A percentile compares a stretch with the other conserved stretches of the same genome.
phyloP scores from a whole-genome alignment of 2,888 invertebrate species.

The Drosophila robusta region DNA sequence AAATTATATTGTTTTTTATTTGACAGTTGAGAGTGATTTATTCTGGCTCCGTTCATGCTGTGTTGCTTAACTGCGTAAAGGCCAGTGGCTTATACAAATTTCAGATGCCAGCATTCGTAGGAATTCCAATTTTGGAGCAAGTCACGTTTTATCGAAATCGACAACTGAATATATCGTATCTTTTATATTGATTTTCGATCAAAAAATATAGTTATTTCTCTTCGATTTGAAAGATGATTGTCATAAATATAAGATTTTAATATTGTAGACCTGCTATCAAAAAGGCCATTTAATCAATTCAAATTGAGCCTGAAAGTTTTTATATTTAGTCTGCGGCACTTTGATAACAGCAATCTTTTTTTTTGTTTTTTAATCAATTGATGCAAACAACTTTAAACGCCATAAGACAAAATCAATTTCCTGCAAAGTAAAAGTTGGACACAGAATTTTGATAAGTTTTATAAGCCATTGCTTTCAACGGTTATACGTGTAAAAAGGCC shows the following conservation, averaged over 20 bases:
- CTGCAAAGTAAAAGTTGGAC: conserved; percentile 1
- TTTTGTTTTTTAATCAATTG: neutral
- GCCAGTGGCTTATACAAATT: conserved; percentile 19
- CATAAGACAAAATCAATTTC: conserved; percentile 9
- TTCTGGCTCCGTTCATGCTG: neutral
- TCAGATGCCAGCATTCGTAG: too few species aligned
- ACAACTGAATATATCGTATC: neutral
- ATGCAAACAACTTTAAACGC: conserved; percentile 3
- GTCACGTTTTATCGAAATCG: neutral
- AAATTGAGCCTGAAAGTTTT: neutral
- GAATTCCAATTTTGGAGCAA: too few species aligned
- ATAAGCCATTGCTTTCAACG: neutral
- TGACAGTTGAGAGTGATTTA: conserved; percentile 51
- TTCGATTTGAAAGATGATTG: too few species aligned
- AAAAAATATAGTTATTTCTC: neutral
- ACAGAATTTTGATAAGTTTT: neutral
- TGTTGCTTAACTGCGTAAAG: neutral
- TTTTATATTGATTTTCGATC: neutral
- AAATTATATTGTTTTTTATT: conserved; percentile 46
- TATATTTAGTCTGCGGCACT: neutral
- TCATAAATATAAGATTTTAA: neutral
- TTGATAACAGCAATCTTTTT: too few species aligned
- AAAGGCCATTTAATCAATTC: neutral
- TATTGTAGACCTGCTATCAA: neutral
- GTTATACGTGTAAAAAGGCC: neutral